These are phyloP conservation scores for Xerus rutilus DNA, from an alignment of 2,797 vertebrate genomes.

Conservation along the genomic window DNA sequence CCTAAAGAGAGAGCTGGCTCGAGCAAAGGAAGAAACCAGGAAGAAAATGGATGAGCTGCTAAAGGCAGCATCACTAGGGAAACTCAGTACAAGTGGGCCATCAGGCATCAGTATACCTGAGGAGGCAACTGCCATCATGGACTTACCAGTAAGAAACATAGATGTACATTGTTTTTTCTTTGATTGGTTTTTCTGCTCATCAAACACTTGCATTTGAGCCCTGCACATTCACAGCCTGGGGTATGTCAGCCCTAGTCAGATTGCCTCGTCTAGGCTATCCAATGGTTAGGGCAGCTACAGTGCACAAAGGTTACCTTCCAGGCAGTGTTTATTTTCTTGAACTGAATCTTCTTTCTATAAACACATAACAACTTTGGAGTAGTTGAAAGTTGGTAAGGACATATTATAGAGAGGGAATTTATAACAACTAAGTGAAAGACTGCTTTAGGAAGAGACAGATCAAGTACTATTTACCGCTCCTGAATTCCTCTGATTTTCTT, in stretches of 20 bases:
- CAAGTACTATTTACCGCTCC: background rate
- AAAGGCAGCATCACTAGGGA: conserved; percentile 87
- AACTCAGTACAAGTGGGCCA: background rate
- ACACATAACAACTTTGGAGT: background rate
- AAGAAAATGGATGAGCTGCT: conserved; percentile 94
- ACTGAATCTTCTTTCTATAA: conserved; percentile 35
- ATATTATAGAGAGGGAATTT: background rate
- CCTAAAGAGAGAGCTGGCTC: conserved; percentile 88
- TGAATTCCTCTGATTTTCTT: background rate
- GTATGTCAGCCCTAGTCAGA: background rate
- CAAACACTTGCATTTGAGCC: background rate
- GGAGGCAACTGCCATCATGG: conserved; percentile 34
- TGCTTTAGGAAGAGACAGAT: background rate
- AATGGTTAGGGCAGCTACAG: background rate
- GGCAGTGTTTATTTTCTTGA: conserved; percentile 13
- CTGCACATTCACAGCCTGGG: background rate
- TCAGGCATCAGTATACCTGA: background rate
- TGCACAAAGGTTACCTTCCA: background rate
- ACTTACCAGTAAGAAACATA: conserved; percentile 38
- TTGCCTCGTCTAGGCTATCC: background rate
- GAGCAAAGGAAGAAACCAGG: conserved; percentile 91
- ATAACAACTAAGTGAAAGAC: conserved; percentile 35
- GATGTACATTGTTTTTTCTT: conserved; percentile 75
- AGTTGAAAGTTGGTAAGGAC: background rate
- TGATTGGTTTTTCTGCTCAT: conserved; percentile 21